Percentiles rank a stretch among this genome's conserved stretches.
phyloP scores from a whole-genome alignment of 2,888 invertebrate species.

The Lapara coniferarum region DNA sequence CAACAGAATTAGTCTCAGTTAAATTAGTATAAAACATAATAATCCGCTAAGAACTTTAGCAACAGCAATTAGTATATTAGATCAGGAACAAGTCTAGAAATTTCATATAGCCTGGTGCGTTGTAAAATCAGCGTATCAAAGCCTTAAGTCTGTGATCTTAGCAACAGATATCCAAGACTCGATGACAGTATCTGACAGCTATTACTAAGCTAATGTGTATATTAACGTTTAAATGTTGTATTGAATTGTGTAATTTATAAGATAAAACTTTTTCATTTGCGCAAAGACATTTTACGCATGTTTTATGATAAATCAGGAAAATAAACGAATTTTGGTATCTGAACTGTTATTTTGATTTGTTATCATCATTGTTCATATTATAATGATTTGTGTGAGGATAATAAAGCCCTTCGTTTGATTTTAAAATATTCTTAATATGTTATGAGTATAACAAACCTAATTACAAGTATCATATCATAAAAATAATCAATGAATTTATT shows the following conservation, averaged over 20 bases:
- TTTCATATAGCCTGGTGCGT: background rate
- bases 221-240: background rate
- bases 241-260: background rate
- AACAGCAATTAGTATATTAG: conserved; percentile 10
- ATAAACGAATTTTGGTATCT: too few species aligned
- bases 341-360: too few species aligned
- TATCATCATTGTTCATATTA: too few species aligned
- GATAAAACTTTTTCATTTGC: background rate
- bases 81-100: conserved; percentile 8
- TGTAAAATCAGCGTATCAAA: conserved; percentile 3
- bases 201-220: conserved; percentile 11
- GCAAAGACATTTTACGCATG: too few species aligned
- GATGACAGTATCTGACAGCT: conserved; percentile 18
- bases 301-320: too few species aligned
- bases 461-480: too few species aligned
- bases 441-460: too few species aligned
- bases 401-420: too few species aligned
- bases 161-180: conserved; percentile 10
- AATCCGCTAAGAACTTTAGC: conserved; percentile 4
- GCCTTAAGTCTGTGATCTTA: conserved; percentile 1
- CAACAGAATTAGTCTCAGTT: background rate
- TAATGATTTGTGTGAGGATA: too few species aligned
- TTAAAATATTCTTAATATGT: too few species aligned
- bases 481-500: background rate
- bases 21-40: conserved; percentile 15